Percentiles rank a stretch among this genome's conserved stretches.
phyloP scores from a whole-genome alignment of 2,113 vertebrate genomes.

The Catagonus wagneri region DNA sequence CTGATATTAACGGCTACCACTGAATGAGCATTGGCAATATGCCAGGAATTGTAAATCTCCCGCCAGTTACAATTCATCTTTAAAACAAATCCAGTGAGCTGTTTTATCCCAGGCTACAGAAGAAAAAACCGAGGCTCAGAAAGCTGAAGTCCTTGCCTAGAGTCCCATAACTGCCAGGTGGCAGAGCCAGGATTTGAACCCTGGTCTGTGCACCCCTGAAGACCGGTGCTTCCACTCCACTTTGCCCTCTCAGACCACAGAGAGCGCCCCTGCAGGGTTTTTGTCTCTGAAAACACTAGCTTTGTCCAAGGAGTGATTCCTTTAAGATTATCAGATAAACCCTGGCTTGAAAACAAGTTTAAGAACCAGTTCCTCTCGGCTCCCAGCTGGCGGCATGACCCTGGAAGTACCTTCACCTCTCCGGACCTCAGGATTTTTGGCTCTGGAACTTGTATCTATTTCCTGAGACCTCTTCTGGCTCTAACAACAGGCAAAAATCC shows the following conservation, averaged over 20 bases:
- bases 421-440: neutral
- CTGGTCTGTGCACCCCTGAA: neutral
- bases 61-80: neutral
- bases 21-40: neutral
- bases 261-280: neutral
- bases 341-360: neutral
- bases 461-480: neutral
- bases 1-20: neutral
- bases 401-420: neutral
- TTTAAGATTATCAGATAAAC: neutral
- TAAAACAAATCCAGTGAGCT: neutral
- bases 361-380: neutral
- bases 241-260: neutral
- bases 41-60: neutral
- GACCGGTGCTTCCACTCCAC: neutral
- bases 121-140: neutral
- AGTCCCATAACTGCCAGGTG: neutral
- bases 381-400: neutral
- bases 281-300: neutral
- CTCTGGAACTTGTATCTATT: neutral
- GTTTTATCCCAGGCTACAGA: neutral
- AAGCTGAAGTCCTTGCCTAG: neutral
- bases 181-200: neutral
- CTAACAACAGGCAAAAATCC: constrained; percentile 2
- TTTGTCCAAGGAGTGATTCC: neutral